phyloP scores from a whole-genome alignment of 2,113 vertebrate genomes.

The Chamaetylas fuelleborni region DNA sequence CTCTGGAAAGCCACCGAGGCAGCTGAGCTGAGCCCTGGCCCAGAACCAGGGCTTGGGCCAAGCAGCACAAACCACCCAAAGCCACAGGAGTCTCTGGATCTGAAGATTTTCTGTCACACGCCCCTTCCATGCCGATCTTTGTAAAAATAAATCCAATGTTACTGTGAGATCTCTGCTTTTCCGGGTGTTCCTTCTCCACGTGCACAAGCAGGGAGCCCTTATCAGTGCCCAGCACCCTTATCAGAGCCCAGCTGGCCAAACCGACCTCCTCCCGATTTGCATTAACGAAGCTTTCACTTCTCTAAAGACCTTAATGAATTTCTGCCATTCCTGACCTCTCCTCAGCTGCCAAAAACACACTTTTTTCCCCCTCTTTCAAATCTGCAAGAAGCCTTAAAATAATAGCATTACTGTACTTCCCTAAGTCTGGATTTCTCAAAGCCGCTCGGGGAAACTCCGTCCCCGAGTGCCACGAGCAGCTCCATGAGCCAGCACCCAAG shows the following conservation, averaged over 20 bases:
- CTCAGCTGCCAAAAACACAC: background rate
- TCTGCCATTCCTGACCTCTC: slow-evolving; percentile 4
- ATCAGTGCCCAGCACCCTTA: background rate
- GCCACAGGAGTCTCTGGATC: background rate
- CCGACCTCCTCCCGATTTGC: background rate
- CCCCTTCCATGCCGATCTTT: background rate
- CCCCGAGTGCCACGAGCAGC: background rate
- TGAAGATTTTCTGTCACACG: background rate
- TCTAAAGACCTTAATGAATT: slow-evolving; percentile 40
- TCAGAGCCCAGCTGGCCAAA: background rate
- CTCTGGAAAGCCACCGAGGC: background rate
- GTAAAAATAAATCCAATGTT: background rate
- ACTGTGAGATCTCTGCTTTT: background rate
- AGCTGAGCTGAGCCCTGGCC: fast-evolving
- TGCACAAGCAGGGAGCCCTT: background rate
- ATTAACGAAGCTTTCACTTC: background rate
- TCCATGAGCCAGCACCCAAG: fast-evolving
- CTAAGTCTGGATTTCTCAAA: background rate
- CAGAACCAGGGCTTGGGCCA: background rate
- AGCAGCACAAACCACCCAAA: background rate
- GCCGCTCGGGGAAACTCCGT: background rate
- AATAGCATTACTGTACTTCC: slow-evolving; percentile 14
- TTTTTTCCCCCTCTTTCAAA: background rate
- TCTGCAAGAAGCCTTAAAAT: background rate
- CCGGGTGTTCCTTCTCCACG: background rate